phyloP scores from a whole-genome alignment of 2,888 invertebrate genomes.

The Pollenia labialis region DNA sequence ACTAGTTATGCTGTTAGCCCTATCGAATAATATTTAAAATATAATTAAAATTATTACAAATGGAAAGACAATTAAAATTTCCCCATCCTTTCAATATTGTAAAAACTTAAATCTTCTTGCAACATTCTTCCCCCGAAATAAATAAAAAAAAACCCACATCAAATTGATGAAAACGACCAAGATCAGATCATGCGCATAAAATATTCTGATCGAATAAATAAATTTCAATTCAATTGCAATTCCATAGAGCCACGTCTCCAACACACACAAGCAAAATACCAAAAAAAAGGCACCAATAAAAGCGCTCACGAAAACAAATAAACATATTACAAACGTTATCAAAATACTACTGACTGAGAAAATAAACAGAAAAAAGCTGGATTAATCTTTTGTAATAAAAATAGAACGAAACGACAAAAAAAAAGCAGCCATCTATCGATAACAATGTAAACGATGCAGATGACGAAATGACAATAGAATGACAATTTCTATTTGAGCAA shows the following conservation, averaged over 20 bases:
- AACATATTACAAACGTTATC: slow-evolving; percentile 59
- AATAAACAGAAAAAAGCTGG: slow-evolving; percentile 36
- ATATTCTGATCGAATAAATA: slow-evolving; percentile 70
- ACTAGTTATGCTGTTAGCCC: too few relatives aligned
- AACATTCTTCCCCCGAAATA: slow-evolving; percentile 6
- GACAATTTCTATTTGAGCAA: slow-evolving; percentile 60
- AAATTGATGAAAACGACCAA: slow-evolving; percentile 43
- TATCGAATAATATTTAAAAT: too few relatives aligned
- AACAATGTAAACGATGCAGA: slow-evolving; percentile 63
- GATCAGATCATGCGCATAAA: slow-evolving; percentile 70
- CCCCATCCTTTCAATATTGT: too few relatives aligned
- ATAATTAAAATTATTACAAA: too few relatives aligned
- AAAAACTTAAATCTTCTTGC: neutral
- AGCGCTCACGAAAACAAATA: slow-evolving; percentile 43
- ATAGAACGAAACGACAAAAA: slow-evolving; percentile 3
- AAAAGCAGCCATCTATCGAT: slow-evolving; percentile 36
- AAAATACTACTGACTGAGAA: slow-evolving; percentile 42
- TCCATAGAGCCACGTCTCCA: slow-evolving; percentile 35
- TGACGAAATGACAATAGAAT: slow-evolving; percentile 60
- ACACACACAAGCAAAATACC: slow-evolving; percentile 17
- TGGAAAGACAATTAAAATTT: too few relatives aligned
- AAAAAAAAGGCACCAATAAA: neutral
- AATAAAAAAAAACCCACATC: neutral
- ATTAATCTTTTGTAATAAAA: slow-evolving; percentile 64
- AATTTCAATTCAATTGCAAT: slow-evolving; percentile 66